A percentile compares a stretch with the other conserved stretches of the same genome.
Conservation (phyloP, 2,888 invertebrate genomes). For the Orthosia gothica region DNA sequence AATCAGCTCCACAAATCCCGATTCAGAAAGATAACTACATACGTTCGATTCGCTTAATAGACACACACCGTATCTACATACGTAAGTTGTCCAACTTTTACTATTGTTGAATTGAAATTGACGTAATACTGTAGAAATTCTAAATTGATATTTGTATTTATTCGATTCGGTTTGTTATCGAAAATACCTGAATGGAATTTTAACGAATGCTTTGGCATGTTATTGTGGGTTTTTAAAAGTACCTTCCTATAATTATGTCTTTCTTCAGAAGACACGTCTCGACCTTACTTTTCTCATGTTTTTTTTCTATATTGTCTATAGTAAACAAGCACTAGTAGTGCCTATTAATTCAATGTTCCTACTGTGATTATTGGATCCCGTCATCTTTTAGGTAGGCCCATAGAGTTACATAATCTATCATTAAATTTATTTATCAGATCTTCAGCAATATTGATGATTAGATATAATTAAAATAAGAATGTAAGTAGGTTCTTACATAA, state of each 20-base stretch:
- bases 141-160: constrained; percentile 5
- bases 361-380: background rate
- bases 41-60: constrained; percentile 2
- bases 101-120: constrained; percentile 3
- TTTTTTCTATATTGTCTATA: background rate
- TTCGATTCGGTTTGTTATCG: constrained; percentile 5
- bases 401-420: background rate
- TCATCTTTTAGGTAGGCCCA: background rate
- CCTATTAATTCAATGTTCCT: background rate
- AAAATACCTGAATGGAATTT: background rate
- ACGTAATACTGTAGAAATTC: constrained; percentile 6
- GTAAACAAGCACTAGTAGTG: background rate
- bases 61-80: background rate
- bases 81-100: constrained; percentile 1
- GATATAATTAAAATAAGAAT: background rate
- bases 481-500: background rate
- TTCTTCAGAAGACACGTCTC: background rate
- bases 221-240: background rate
- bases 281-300: background rate
- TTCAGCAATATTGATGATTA: no score
- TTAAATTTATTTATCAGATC: background rate
- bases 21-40: background rate
- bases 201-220: background rate
- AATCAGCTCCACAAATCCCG: background rate
- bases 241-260: background rate